Conservation (phyloP, 2,797 vertebrate genomes). For the Ceryle rudis region DNA sequence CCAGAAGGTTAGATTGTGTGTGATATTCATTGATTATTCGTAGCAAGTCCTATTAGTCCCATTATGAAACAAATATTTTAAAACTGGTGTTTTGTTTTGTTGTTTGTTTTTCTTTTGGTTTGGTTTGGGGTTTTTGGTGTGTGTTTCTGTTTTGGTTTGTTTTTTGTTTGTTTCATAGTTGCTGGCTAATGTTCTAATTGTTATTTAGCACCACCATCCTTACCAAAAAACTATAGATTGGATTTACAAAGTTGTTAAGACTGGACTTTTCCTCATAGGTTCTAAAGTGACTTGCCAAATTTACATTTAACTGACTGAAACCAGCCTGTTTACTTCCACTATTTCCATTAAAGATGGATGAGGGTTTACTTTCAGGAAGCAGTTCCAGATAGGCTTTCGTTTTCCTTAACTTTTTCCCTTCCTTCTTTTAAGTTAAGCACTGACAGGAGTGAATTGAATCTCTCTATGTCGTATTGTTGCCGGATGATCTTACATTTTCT, state of each 20-base stretch:
- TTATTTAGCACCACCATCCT: background rate
- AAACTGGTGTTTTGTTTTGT: too few species aligned
- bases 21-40: background rate
- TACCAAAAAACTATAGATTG: background rate
- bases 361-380: background rate
- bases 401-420: background rate
- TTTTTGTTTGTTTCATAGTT: background rate
- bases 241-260: background rate
- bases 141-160: too few species aligned
- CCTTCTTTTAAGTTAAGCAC: background rate
- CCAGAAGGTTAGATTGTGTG: background rate
- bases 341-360: background rate
- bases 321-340: background rate
- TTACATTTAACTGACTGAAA: constrained; percentile 45
- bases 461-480: background rate
- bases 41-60: background rate
- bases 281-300: background rate
- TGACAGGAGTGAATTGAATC: background rate
- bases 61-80: background rate
- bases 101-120: too few species aligned
- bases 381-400: background rate
- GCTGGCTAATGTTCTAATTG: background rate
- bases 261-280: background rate
- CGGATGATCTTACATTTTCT: background rate
- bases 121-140: too few species aligned